phyloP scores from a whole-genome alignment of 2,888 invertebrate genomes.

The Tetramorium bicarinatum region DNA sequence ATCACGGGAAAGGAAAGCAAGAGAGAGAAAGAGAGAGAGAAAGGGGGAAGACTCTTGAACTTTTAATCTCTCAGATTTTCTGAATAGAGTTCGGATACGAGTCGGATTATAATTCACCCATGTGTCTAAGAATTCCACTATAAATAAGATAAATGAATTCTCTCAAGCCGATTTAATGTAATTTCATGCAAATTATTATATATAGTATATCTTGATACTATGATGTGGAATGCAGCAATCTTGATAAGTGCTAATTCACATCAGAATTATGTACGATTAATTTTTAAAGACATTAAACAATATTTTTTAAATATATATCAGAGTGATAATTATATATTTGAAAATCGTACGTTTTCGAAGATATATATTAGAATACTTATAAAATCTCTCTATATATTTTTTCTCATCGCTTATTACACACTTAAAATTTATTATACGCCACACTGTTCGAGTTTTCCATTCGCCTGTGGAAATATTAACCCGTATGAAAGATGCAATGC shows the following conservation, averaged over 20 bases:
- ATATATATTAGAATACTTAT: neutral
- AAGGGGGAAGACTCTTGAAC: neutral
- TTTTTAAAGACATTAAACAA: neutral
- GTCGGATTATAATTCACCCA: conserved; percentile 19
- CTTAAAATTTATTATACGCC: neutral
- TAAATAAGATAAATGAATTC: conserved; percentile 34
- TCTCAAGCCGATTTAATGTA: neutral
- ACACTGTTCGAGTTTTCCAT: neutral
- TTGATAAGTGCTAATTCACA: neutral
- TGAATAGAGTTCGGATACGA: neutral
- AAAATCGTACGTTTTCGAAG: neutral
- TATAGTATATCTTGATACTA: neutral
- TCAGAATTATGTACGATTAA: neutral
- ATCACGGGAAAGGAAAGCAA: conserved; percentile 7
- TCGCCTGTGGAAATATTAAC: neutral
- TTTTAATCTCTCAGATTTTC: conserved; percentile 48
- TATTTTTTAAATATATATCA: neutral
- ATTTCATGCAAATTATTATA: neutral
- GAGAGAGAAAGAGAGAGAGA: neutral
- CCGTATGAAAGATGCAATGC: neutral
- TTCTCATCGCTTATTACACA: neutral
- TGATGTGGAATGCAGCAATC: neutral
- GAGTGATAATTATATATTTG: neutral
- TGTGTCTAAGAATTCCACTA: conserved; percentile 23
- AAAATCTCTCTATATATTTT: neutral